Percentiles rank a stretch among this genome's conserved stretches.
Conservation (phyloP, 1,140 invertebrate genomes). For the Reticulitermes speratus region DNA sequence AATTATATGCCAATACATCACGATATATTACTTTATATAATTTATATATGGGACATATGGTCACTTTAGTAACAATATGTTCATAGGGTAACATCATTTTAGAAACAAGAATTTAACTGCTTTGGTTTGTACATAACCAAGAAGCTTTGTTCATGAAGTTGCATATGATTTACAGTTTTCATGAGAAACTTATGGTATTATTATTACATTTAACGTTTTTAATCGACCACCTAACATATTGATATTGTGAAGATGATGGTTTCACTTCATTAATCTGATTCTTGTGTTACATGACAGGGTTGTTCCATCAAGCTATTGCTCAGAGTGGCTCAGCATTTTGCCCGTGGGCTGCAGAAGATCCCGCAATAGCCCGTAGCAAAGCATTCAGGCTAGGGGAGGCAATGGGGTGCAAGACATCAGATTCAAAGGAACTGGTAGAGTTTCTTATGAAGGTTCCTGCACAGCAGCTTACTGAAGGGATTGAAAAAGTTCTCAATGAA, state of each 20-base stretch:
- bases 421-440: conserved; percentile 46
- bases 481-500: no score
- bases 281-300: conserved; percentile 38
- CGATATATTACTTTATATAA: no score
- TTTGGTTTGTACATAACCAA: conserved; percentile 22
- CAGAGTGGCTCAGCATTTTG: conserved; percentile 54
- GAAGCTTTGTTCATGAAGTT: neutral
- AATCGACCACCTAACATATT: neutral
- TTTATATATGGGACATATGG: no score
- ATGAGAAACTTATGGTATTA: neutral
- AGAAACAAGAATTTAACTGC: no score
- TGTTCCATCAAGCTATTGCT: conserved; percentile 47
- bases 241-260: no score
- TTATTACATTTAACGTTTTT: neutral
- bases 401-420: conserved; percentile 49
- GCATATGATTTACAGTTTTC: neutral
- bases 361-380: conserved; percentile 34
- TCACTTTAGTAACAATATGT: no score
- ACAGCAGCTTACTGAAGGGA: conserved; percentile 42
- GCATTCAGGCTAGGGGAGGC: conserved; percentile 46
- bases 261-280: neutral
- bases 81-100: no score
- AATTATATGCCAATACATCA: no score
- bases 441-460: conserved; percentile 51
- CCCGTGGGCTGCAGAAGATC: conserved; percentile 52